A percentile compares a stretch with the other conserved stretches of the same genome.
Evolutionary conservation across 2,888 invertebrate genomes (phyloP).

Genomic region (Eupithecia pulchellata): DNA sequence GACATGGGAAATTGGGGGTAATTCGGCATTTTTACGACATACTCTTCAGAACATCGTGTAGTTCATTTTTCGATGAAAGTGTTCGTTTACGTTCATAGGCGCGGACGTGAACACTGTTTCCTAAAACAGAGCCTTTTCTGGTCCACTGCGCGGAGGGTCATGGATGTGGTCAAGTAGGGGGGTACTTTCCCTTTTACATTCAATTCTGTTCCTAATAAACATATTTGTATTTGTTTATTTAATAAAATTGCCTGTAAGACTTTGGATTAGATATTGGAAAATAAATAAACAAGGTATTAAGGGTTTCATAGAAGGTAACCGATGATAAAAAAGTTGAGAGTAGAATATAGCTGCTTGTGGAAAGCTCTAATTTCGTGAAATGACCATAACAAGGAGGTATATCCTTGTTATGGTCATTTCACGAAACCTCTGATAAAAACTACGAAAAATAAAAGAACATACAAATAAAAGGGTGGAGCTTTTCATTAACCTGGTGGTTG

Average conservation of each 20-base stretch:
- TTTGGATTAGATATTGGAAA: neutral
- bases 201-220: too few species aligned
- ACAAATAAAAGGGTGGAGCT: neutral
- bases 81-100: conserved; percentile 35
- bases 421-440: neutral
- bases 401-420: neutral
- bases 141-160: neutral
- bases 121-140: conserved; percentile 19
- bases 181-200: too few species aligned
- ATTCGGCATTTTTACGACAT: conserved; percentile 32
- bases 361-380: neutral
- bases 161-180: conserved; percentile 10
- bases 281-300: neutral
- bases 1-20: conserved; percentile 12
- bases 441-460: neutral
- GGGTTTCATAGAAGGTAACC: neutral
- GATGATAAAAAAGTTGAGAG: neutral
- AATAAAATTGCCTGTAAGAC: neutral
- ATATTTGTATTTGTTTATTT: too few species aligned
- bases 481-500: conserved; percentile 4
- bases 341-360: neutral
- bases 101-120: conserved; percentile 23
- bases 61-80: conserved; percentile 35
- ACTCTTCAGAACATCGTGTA: conserved; percentile 35
- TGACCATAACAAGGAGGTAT: too few species aligned